Base-by-base conservation (phyloP, 2,797 vertebrate species). In the Phoxinus dragarum region DNA sequence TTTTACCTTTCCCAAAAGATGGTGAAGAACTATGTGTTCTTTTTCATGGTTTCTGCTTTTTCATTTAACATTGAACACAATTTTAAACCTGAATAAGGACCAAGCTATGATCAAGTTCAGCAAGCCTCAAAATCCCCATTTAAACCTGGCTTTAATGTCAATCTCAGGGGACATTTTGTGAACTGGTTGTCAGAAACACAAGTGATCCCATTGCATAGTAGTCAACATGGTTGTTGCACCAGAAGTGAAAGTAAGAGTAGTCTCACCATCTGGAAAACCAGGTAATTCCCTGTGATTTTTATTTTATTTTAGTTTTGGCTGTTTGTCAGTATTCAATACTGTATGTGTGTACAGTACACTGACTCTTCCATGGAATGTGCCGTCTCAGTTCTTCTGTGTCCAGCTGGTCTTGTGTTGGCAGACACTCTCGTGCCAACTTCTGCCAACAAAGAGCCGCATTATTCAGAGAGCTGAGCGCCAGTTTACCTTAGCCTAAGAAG, bases 341-440 rank as follows among this genome's bases (percentile, higher is more conserved):
- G 36, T 81, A n/a, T 36, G 27, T 40, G 49, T n/a, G 64, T 68
- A 52, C 12, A n/a, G 4, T 19, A 42, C 23, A 52, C 36, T 16
- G 14, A 52, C 49, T 52, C 66, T 38, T 42, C 19, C 5, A 23
- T 74, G 79, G 64, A 76, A 82, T 66, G 69, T 61, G 77, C 44
- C 16, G 36, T 67, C 77, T 77, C 78, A 31, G 34, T 86, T 47
- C 78, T 52, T 9, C 31, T 23, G 40, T 34, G 38, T 83, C 44
- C 82, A 84, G 82, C 79, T 88, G 82, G 23, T 86, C 31, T n/a
- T 38, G 66, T 72, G 38, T 83, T 84, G 87, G 80, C 69, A 82
- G n/a, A 82, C 10, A 16, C 31, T 34, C n/a, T 11, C 59, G 6
- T 54, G 17, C 36, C 44, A 84, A 86, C 72, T 10, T 47, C 7